These are phyloP conservation scores for Leptoteleia sp. DNA, from an alignment of 1,140 invertebrate species.

Conservation along the genomic window DNA sequence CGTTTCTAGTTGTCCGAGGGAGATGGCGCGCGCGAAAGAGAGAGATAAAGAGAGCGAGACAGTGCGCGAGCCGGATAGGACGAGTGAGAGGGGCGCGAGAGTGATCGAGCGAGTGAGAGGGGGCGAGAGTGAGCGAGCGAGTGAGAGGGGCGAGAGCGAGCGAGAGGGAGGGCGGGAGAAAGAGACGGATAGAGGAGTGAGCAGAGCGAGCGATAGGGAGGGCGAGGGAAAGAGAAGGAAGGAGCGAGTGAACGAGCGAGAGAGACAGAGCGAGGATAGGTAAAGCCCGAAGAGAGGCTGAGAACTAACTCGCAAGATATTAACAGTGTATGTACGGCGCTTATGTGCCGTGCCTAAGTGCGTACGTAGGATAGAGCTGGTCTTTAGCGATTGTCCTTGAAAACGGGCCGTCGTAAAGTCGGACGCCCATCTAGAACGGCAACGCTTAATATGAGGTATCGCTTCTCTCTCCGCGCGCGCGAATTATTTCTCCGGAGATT, in stretches of 20 bases:
- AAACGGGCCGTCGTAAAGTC: constrained; percentile 66
- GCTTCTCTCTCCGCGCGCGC: constrained; percentile 41
- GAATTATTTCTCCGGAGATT: constrained; percentile 39
- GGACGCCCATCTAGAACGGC: constrained; percentile 65
- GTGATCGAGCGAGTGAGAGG: too few species aligned
- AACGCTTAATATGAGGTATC: constrained; percentile 60
- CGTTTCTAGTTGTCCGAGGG: constrained; percentile 39
- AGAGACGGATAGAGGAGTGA: not conserved
- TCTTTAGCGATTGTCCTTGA: constrained; percentile 67
- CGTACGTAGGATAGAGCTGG: constrained; percentile 64
- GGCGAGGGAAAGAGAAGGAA: constrained; percentile 68
- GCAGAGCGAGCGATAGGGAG: constrained; percentile 58
- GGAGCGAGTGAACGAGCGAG: too few species aligned
- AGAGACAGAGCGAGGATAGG: constrained; percentile 36
- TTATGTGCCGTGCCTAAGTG: constrained; percentile 65
- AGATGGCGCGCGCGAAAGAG: constrained; percentile 25
- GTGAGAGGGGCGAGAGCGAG: too few species aligned
- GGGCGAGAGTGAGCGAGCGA: too few species aligned
- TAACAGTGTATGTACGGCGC: constrained; percentile 54
- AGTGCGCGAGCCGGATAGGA: too few species aligned
- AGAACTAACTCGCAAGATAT: constrained; percentile 64
- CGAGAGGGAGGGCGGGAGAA: not conserved
- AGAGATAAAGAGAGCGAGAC: not conserved
- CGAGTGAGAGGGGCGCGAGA: too few species aligned
- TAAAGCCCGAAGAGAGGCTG: constrained; percentile 53